These are phyloP conservation scores for Centropyge bicolor DNA, from an alignment of 2,797 vertebrate genomes.

Conservation along the genomic window DNA sequence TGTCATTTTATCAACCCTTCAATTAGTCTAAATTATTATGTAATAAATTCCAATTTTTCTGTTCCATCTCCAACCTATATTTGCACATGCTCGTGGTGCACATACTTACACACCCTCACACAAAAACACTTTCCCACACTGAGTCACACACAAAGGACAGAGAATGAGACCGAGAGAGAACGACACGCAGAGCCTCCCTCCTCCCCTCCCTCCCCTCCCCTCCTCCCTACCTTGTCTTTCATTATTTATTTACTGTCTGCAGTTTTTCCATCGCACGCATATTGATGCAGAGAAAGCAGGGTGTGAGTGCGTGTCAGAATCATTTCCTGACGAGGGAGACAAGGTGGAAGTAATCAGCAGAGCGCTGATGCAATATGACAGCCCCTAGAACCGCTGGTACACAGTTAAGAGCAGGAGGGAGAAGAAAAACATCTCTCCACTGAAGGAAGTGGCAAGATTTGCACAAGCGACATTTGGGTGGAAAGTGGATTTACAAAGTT, in stretches of 20 bases:
- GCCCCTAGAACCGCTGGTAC: constrained; percentile 83
- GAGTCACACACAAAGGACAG: constrained; percentile 68
- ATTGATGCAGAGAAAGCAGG: constrained; percentile 87
- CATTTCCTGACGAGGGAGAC: constrained; percentile 90
- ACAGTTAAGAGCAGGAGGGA: constrained; percentile 84
- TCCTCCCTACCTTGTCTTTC: constrained; percentile 78
- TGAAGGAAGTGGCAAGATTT: constrained; percentile 76
- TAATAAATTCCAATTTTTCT: constrained; percentile 26
- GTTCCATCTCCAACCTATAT: constrained; percentile 7
- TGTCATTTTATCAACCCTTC: background rate
- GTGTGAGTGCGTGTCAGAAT: constrained; percentile 88
- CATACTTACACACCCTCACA: constrained; percentile 40
- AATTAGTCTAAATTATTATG: constrained; percentile 4
- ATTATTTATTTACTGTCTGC: constrained; percentile 89
- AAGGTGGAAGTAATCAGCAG: constrained; percentile 90
- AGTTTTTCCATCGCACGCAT: constrained; percentile 87
- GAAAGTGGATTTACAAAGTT: constrained; percentile 79
- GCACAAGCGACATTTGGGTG: constrained; percentile 73
- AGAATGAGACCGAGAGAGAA: constrained; percentile 70
- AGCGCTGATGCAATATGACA: constrained; percentile 88
- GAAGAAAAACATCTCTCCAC: constrained; percentile 76
- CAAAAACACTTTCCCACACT: constrained; percentile 58
- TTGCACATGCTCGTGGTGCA: constrained; percentile 14
- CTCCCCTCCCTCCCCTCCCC: constrained; percentile 25
- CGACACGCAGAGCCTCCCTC: constrained; percentile 57